A percentile compares a stretch with the other conserved stretches of the same genome.
phyloP scores from a whole-genome alignment of 23 tunicate species.

The Ascidia mentula region DNA sequence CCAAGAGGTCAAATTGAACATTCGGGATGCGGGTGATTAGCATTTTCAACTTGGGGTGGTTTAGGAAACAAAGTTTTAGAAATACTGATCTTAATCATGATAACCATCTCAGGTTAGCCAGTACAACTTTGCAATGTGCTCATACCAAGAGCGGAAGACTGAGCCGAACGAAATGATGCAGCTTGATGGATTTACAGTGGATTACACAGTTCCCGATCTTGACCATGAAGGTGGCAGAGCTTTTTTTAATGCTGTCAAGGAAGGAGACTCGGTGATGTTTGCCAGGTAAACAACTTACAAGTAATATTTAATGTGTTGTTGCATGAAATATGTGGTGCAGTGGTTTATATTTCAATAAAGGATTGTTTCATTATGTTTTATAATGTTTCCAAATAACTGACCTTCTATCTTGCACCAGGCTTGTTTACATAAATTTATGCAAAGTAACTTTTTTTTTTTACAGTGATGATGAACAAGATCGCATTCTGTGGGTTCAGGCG shows the following conservation, averaged over 20 bases:
- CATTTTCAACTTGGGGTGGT: too few relatives aligned
- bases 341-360: neutral
- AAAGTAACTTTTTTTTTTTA: slow-evolving; percentile 27
- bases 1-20: too few relatives aligned
- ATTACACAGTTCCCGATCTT: slow-evolving; percentile 89
- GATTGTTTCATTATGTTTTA: neutral
- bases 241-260: slow-evolving; percentile 97
- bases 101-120: slow-evolving; percentile 76
- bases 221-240: slow-evolving; percentile 94
- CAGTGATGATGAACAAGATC: slow-evolving; percentile 97
- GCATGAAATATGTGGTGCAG: too few relatives aligned
- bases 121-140: slow-evolving; percentile 99
- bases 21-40: too few relatives aligned
- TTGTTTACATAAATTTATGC: too few relatives aligned
- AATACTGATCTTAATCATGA: neutral
- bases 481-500: slow-evolving; percentile 98
- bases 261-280: slow-evolving; percentile 89
- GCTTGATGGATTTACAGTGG: slow-evolving; percentile 97
- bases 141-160: slow-evolving; percentile 89
- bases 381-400: too few relatives aligned
- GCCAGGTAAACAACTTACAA: too few relatives aligned
- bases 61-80: too few relatives aligned
- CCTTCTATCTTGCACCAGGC: too few relatives aligned
- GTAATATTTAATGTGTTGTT: too few relatives aligned
- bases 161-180: slow-evolving; percentile 99